phyloP scores from a whole-genome alignment of 2,888 invertebrate genomes.

The Gandaritis pyraliata region DNA sequence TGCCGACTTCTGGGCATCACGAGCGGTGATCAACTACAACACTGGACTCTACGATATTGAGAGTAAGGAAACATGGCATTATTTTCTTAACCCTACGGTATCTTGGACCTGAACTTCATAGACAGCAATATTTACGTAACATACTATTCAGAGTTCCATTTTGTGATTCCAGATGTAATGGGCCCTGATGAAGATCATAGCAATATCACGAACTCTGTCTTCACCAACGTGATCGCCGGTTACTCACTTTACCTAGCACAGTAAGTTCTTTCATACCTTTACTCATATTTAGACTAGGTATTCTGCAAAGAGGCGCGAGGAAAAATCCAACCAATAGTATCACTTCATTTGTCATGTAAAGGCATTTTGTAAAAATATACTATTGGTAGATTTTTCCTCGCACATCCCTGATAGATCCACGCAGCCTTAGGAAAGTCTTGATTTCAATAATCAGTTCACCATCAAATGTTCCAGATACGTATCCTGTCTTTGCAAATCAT shows the following conservation, averaged over 20 bases:
- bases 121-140: background rate
- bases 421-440: background rate
- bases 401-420: too few relatives aligned
- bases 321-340: too few relatives aligned
- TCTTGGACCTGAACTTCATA: too few relatives aligned
- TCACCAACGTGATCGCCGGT: slow-evolving; percentile 85
- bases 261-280: slow-evolving; percentile 61
- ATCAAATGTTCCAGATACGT: slow-evolving; percentile 65
- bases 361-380: too few relatives aligned
- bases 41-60: slow-evolving; percentile 78
- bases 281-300: too few relatives aligned
- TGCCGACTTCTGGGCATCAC: slow-evolving; percentile 84
- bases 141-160: background rate
- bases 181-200: slow-evolving; percentile 86
- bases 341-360: too few relatives aligned
- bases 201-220: slow-evolving; percentile 83
- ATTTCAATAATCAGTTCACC: background rate
- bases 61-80: slow-evolving; percentile 55
- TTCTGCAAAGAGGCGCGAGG: too few relatives aligned
- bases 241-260: slow-evolving; percentile 84
- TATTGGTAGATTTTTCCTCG: too few relatives aligned
- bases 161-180: slow-evolving; percentile 79
- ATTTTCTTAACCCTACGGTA: background rate
- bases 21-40: slow-evolving; percentile 78
- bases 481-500: slow-evolving; percentile 73